These are phyloP conservation scores for Sepioteuthis lessoniana DNA, from an alignment of 2,888 invertebrate genomes.

Conservation along the genomic window DNA sequence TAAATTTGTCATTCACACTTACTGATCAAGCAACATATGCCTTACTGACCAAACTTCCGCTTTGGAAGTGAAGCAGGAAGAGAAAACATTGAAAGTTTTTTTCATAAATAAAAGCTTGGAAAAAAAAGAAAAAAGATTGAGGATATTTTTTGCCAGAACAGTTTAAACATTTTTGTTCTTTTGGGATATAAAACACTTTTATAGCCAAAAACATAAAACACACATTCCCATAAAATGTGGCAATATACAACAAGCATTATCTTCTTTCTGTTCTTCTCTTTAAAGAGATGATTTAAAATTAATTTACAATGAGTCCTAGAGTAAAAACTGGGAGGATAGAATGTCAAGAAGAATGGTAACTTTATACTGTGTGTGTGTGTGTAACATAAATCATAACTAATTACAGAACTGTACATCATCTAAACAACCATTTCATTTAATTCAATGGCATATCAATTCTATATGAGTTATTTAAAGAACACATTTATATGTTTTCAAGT, in stretches of 20 bases:
- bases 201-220: not conserved
- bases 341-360: not conserved
- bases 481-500: too few species aligned
- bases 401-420: too few species aligned
- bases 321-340: not conserved
- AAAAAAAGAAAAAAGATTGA: not conserved
- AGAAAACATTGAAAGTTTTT: not conserved
- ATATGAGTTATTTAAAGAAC: too few species aligned
- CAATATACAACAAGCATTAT: not conserved
- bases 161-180: not conserved
- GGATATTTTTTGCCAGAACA: not conserved
- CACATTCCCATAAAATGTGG: not conserved
- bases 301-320: not conserved
- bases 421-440: too few species aligned
- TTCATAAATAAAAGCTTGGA: not conserved
- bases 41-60: not conserved
- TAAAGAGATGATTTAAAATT: too few species aligned
- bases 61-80: not conserved
- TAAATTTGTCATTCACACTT: not conserved
- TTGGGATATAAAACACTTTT: not conserved
- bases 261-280: not conserved
- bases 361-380: too few species aligned
- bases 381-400: too few species aligned
- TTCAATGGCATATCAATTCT: too few species aligned
- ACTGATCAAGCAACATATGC: not conserved